These are phyloP conservation scores for Leptinotarsa peninsularis DNA, from an alignment of 2,888 invertebrate species.

Conservation along the genomic window DNA sequence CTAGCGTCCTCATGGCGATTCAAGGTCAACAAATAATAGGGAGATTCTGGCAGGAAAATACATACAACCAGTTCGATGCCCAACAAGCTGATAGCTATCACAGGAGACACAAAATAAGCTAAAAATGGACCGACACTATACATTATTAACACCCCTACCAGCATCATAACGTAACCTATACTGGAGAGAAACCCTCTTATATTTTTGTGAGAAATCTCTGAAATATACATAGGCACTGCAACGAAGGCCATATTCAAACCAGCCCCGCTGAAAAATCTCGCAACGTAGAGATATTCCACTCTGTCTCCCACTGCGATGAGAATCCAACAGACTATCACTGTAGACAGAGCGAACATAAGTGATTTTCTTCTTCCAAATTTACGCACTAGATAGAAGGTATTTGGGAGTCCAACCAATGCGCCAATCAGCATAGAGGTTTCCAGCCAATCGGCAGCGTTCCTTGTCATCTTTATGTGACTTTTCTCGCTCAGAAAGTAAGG, in stretches of 20 bases:
- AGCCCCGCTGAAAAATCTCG: slow-evolving; percentile 59
- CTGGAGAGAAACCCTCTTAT: slow-evolving; percentile 62
- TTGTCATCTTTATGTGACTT: slow-evolving; percentile 58
- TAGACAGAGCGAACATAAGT: slow-evolving; percentile 59
- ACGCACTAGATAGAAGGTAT: slow-evolving; percentile 60
- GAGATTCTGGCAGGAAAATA: slow-evolving; percentile 64
- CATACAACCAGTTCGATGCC: slow-evolving; percentile 58
- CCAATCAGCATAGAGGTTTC: slow-evolving; percentile 57
- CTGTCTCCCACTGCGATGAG: slow-evolving; percentile 58
- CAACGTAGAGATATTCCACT: slow-evolving; percentile 59
- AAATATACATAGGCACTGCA: slow-evolving; percentile 63
- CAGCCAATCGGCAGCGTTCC: slow-evolving; percentile 53
- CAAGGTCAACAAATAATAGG: slow-evolving; percentile 60
- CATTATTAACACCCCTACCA: slow-evolving; percentile 59
- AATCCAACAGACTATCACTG: slow-evolving; percentile 61
- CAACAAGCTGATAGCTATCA: slow-evolving; percentile 58
- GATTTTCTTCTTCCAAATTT: slow-evolving; percentile 61
- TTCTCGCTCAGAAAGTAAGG: slow-evolving; percentile 57
- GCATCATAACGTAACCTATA: slow-evolving; percentile 61
- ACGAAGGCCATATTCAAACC: slow-evolving; percentile 59
- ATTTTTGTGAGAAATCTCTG: slow-evolving; percentile 62
- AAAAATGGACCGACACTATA: slow-evolving; percentile 61
- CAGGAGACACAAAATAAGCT: slow-evolving; percentile 57
- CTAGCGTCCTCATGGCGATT: slow-evolving; percentile 57
- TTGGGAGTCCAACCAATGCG: slow-evolving; percentile 58